These are phyloP conservation scores for Pelecanoides urinatrix DNA, from an alignment of 2,113 vertebrate genomes.

Conservation along the genomic window DNA sequence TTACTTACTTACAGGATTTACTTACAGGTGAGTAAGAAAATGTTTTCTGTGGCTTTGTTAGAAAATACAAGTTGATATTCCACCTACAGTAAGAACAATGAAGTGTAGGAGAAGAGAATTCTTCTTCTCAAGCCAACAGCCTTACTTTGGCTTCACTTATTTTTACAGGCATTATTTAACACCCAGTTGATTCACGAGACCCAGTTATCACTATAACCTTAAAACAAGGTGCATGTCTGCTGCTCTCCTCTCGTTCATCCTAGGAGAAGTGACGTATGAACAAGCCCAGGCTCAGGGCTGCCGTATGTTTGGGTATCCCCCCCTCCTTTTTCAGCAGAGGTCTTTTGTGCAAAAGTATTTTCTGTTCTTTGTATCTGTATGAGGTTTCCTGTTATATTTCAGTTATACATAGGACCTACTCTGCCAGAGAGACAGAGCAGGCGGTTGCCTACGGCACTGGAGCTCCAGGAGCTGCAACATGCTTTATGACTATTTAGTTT, in stretches of 20 bases:
- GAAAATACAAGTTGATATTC: neutral
- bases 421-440: neutral
- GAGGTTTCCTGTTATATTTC: neutral
- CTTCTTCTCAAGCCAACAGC: neutral
- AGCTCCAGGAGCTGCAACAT: neutral
- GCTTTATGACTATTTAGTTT: neutral
- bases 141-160: neutral
- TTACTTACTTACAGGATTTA: neutral
- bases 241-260: neutral
- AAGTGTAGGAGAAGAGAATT: neutral
- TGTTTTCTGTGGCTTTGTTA: neutral
- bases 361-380: neutral
- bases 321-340: neutral
- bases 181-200: neutral
- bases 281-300: neutral
- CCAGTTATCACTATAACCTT: neutral
- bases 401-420: neutral
- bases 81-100: neutral
- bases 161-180: neutral
- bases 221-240: neutral
- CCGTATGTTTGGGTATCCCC: neutral
- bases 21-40: neutral
- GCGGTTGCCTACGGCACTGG: accelerated
- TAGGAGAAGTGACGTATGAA: neutral
- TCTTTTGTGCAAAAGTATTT: neutral